phyloP scores from a whole-genome alignment of 2,797 vertebrate genomes.

The Sebastolobus altivelis region DNA sequence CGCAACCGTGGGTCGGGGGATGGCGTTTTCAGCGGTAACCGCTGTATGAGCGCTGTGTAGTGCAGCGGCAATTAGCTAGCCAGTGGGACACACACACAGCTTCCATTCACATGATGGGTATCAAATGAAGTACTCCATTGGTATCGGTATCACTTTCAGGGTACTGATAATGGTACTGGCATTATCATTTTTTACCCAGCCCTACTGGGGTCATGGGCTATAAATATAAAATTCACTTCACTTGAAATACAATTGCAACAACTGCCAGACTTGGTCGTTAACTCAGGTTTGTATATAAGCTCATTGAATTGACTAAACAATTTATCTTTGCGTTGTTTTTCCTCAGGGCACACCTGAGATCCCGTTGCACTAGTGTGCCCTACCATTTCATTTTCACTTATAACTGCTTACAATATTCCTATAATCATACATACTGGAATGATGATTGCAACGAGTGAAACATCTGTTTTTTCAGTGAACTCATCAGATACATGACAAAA shows the following conservation, averaged over 20 bases:
- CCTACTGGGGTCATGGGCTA: neutral
- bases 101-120: no score
- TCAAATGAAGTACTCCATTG: no score
- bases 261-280: neutral
- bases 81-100: no score
- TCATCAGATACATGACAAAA: slow-evolving; percentile 43
- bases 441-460: slow-evolving; percentile 42
- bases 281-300: slow-evolving; percentile 12
- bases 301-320: slow-evolving; percentile 12
- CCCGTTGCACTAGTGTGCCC: neutral
- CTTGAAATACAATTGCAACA: neutral
- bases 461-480: slow-evolving; percentile 59
- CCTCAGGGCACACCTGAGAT: slow-evolving; percentile 23
- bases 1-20: no score
- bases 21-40: no score
- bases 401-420: slow-evolving; percentile 23
- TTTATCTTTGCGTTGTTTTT: slow-evolving; percentile 1
- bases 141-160: no score
- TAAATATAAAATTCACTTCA: neutral
- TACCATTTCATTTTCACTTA: neutral
- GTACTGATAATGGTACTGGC: no score
- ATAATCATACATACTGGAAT: slow-evolving; percentile 14
- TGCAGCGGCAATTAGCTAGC: no score
- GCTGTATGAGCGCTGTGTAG: accelerated
- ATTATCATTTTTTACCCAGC: no score